Evolutionary conservation across 2,797 vertebrate species (phyloP).

Genomic region (Serranus cabrilla): DNA sequence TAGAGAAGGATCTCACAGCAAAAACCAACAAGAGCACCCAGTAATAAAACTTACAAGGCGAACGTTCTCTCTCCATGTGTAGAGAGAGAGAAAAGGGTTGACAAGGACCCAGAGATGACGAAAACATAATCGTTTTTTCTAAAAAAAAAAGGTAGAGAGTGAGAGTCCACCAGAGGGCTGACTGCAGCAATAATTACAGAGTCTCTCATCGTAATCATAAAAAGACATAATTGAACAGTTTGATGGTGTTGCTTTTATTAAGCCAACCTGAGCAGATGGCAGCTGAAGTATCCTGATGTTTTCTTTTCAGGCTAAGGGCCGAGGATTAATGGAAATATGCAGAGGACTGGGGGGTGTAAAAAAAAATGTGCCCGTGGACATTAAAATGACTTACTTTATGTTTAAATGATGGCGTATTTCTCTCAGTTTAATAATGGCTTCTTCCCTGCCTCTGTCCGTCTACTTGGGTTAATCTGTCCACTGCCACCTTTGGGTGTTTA

Average conservation of each 20-base stretch:
- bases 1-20: background rate
- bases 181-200: conserved; percentile 52
- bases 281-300: conserved; percentile 59
- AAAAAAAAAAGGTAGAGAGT: background rate
- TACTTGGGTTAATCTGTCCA: conserved; percentile 2
- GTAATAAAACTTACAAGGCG: conserved; percentile 23
- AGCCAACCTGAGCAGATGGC: conserved; percentile 79
- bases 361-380: conserved; percentile 64
- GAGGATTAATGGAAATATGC: conserved; percentile 77
- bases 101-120: background rate
- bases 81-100: background rate
- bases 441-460: background rate
- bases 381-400: conserved; percentile 71
- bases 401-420: conserved; percentile 57
- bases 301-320: conserved; percentile 65
- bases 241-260: conserved; percentile 80
- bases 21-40: background rate
- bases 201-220: conserved; percentile 76
- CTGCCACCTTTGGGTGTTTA: conserved; percentile 40
- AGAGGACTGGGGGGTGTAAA: conserved; percentile 55
- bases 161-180: conserved; percentile 42
- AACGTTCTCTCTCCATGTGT: background rate
- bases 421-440: conserved; percentile 34
- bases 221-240: conserved; percentile 80
- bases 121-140: conserved; percentile 18